Evolutionary conservation across 37 sponge, comb jelly and placozoan genomes (phyloP).

Genomic region (Halisarca cf. caerulea): DNA sequence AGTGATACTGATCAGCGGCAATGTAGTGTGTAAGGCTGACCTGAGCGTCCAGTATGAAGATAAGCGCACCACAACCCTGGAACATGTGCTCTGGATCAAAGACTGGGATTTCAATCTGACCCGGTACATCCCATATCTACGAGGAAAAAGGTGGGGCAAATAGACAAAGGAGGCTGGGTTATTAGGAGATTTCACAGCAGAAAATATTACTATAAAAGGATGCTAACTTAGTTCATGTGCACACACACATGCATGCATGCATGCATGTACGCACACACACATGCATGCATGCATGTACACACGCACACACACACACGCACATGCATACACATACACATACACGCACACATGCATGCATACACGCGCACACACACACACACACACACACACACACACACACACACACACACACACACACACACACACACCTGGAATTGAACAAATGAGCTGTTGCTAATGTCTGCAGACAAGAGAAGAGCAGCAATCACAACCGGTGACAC

Average conservation of each 20-base stretch:
- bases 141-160: neutral
- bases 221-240: neutral
- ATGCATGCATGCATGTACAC: too few species aligned
- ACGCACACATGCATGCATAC: too few species aligned
- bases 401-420: neutral
- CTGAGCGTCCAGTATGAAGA: constrained; percentile 95
- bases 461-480: constrained; percentile 11
- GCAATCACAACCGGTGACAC: neutral
- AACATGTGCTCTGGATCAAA: constrained; percentile 94
- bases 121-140: constrained; percentile 98
- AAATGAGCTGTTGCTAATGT: constrained; percentile 93
- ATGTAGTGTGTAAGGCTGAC: constrained; percentile 1
- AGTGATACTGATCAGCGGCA: too few species aligned
- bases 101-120: constrained; percentile 91
- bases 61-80: constrained; percentile 81
- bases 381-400: too few species aligned
- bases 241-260: too few species aligned
- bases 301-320: too few species aligned
- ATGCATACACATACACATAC: too few species aligned
- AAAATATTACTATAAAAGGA: neutral
- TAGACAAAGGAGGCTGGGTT: too few species aligned
- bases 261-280: too few species aligned
- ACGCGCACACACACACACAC: too few species aligned
- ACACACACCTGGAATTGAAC: constrained; percentile 88
- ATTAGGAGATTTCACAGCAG: too few species aligned